Evolutionary conservation across 2,113 vertebrate genomes (phyloP).

Genomic region (Nyctibius bracteatus): DNA sequence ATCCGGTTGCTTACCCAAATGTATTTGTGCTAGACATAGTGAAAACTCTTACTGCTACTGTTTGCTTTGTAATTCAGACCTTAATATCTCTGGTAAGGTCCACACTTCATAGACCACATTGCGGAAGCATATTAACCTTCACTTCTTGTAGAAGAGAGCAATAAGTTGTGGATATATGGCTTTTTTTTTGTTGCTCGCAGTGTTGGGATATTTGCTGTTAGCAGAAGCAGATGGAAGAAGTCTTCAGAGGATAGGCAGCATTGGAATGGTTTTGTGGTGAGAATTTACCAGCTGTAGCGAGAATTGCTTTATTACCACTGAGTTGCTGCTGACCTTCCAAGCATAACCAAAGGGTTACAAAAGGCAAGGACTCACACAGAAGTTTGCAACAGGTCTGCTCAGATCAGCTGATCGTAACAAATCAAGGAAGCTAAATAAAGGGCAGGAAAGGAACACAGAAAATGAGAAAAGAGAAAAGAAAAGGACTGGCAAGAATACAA

Average conservation of each 20-base stretch:
- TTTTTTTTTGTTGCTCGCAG: not conserved
- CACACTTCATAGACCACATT: not conserved
- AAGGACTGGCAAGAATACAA: not conserved
- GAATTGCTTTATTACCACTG: conserved; percentile 8
- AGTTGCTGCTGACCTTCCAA: conserved; percentile 35
- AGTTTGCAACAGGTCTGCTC: not conserved
- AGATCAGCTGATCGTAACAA: not conserved
- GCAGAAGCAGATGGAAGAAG: conserved; percentile 44
- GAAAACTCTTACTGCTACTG: not conserved
- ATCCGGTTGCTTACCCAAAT: not conserved
- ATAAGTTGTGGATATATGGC: not conserved
- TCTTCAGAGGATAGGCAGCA: conserved; percentile 24
- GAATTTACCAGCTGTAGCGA: conserved; percentile 35
- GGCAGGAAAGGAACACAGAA: not conserved
- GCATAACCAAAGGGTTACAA: not conserved
- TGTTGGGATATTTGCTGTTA: conserved; percentile 23
- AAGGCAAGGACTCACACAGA: not conserved
- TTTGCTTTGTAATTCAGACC: conserved; percentile 19
- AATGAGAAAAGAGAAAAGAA: not conserved
- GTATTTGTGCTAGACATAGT: not conserved
- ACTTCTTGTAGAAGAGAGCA: not conserved
- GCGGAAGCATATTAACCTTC: not conserved
- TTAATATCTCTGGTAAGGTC: conserved; percentile 1
- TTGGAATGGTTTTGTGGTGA: not conserved
- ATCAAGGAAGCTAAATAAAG: not conserved